Evolutionary conservation across 53 echinoderm and acorn worm species (phyloP), one percentile per base, ranked within the genome.

Genomic region (Echinarachnius parma): DNA sequence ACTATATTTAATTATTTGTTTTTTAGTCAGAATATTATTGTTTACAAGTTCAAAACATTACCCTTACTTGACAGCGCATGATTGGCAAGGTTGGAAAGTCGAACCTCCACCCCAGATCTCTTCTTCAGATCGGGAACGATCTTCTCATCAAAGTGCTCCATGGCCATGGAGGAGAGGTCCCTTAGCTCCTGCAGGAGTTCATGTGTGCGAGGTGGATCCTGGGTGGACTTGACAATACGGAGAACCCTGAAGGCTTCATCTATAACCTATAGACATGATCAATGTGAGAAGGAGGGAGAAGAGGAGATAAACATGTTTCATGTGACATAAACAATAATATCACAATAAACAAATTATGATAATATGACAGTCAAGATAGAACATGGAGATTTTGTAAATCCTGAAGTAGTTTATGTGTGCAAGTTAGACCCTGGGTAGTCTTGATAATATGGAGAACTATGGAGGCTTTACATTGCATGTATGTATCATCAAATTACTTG

Each of bases 151-250:
- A 95, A 94, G 53, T 95, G 89, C 64, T 95, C 95, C 79, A 95
- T 95, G 56, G 95, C 90, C 95, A 95, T 95, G 45, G 94, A 95
- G 5, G 95, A 95, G 64, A 95, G 90, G 48, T 95, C 95, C 48
- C 95, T 45, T 7, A 95, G 81, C 62, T 95, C 95, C 70, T 87
- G 90, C 26, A 95, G 82, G 33, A 95, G 84, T 34, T 95, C 95
- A 31, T 90, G 90, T 11, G 85, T 81, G 34, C 82, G 66, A 5
- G 90, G 90, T 0, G 90, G 85, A 25, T 78, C 67, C 26, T 81
- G 67, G 26, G 85, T 85, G 50, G 76, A 62, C 75, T 81, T 85
- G 25, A 95, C 87, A 34, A 91, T 79, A 28, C 59, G 77, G 35
- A 95, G 68, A 9, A 95, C 89, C 9, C 67, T 56, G 54, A 84